A percentile compares a stretch with the other conserved stretches of the same genome.
Conservation (phyloP, 1,140 invertebrate genomes). For the Laupala kohalensis region DNA sequence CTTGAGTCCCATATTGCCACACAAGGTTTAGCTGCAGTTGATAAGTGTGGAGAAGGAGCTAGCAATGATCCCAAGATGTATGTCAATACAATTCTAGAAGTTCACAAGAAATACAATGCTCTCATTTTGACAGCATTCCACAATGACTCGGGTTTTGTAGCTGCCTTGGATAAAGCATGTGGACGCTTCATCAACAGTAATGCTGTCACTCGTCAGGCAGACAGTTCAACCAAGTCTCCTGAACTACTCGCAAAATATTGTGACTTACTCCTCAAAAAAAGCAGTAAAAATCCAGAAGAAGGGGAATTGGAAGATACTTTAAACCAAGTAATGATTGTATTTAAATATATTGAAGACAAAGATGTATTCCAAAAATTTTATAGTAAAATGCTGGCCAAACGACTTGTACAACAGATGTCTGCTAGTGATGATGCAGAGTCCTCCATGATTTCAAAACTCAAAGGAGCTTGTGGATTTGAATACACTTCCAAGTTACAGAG, state of each 20-base stretch:
- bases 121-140: conserved; percentile 88
- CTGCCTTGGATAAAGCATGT: conserved; percentile 93
- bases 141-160: conserved; percentile 94
- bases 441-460: conserved; percentile 98
- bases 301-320: conserved; percentile 96
- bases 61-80: conserved; percentile 89
- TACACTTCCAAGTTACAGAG: conserved; percentile 97
- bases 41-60: conserved; percentile 75
- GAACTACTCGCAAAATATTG: conserved; percentile 96
- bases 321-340: conserved; percentile 99
- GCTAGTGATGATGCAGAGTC: conserved; percentile 98
- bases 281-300: conserved; percentile 96
- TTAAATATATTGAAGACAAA: conserved; percentile 99
- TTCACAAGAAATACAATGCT: conserved; percentile 94
- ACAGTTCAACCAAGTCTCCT: conserved; percentile 87
- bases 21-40: conserved; percentile 85
- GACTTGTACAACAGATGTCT: conserved; percentile 93
- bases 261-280: conserved; percentile 93
- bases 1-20: conserved; percentile 88
- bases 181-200: conserved; percentile 96
- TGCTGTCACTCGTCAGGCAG: conserved; percentile 78
- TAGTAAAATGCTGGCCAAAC: conserved; percentile 96
- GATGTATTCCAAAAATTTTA: conserved; percentile 99
- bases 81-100: conserved; percentile 91
- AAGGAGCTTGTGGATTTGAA: conserved; percentile 98